phyloP scores from a whole-genome alignment of 2,113 vertebrate genomes.

The Cathartes aura region DNA sequence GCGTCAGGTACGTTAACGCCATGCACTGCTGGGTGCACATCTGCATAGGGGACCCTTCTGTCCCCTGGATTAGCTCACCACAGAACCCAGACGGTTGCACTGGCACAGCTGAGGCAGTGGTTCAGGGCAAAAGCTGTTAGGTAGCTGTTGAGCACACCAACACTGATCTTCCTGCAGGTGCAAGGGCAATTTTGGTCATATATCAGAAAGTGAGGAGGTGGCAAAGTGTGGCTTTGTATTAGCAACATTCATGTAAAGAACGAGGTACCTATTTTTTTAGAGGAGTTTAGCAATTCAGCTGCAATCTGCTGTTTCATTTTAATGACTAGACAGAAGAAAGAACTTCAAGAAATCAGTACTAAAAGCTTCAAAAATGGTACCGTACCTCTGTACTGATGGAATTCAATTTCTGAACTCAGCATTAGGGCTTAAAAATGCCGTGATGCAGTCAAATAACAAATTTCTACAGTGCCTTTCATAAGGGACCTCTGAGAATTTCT shows the following conservation, averaged over 20 bases:
- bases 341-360: not conserved
- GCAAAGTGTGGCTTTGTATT: not conserved
- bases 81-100: not conserved
- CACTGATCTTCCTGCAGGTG: slow-evolving; percentile 13
- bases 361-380: not conserved
- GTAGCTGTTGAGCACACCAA: not conserved
- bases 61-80: not conserved
- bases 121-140: not conserved
- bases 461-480: not conserved
- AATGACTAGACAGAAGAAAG: not conserved
- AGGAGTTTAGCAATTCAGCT: not conserved
- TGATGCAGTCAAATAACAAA: not conserved
- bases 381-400: not conserved
- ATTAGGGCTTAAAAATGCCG: not conserved
- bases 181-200: not conserved
- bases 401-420: not conserved
- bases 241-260: not conserved
- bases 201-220: not conserved
- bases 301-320: not conserved
- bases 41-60: not conserved
- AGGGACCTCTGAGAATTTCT: not conserved
- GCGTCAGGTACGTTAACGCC: rapidly evolving
- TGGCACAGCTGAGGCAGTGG: not conserved
- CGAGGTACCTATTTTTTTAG: not conserved
- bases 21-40: not conserved